A percentile compares a stretch with the other conserved stretches of the same genome.
phyloP scores from a whole-genome alignment of 2,113 vertebrate genomes.

The Beaufortia kweichowensis region DNA sequence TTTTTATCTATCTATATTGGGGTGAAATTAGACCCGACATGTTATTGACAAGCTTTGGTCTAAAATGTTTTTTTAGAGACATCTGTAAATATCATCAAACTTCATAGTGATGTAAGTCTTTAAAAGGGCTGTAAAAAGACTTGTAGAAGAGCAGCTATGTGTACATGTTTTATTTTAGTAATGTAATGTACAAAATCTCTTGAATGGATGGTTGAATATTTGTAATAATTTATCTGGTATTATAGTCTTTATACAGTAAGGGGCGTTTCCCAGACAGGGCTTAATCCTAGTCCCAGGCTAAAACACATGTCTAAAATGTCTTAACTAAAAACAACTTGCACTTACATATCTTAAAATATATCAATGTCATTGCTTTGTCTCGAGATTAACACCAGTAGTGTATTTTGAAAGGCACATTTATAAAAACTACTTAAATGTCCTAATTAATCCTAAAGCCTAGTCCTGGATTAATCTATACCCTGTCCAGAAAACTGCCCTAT shows the following conservation, averaged over 20 bases:
- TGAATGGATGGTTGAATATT: background rate
- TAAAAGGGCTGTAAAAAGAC: conserved; percentile 39
- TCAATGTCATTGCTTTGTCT: too few relatives aligned
- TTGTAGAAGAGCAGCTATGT: background rate
- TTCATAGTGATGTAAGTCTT: background rate
- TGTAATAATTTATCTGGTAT: conserved; percentile 11
- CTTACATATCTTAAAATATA: too few relatives aligned
- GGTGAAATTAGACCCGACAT: background rate
- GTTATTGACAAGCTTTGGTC: background rate
- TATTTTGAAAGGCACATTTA: too few relatives aligned
- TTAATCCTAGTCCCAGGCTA: too few relatives aligned
- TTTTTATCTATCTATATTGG: background rate
- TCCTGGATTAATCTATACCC: too few relatives aligned
- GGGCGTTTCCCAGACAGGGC: too few relatives aligned
- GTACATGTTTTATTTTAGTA: conserved; percentile 6
- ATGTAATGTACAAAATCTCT: conserved; percentile 24
- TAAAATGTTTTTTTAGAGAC: background rate
- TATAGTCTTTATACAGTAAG: background rate
- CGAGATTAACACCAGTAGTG: too few relatives aligned
- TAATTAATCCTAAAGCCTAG: too few relatives aligned
- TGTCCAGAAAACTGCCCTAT: too few relatives aligned
- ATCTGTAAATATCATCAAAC: conserved; percentile 31
- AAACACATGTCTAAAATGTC: too few relatives aligned
- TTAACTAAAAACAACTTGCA: too few relatives aligned
- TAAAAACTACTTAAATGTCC: too few relatives aligned